Conservation (phyloP, 2,888 invertebrate species). For the Drepana falcataria region DNA sequence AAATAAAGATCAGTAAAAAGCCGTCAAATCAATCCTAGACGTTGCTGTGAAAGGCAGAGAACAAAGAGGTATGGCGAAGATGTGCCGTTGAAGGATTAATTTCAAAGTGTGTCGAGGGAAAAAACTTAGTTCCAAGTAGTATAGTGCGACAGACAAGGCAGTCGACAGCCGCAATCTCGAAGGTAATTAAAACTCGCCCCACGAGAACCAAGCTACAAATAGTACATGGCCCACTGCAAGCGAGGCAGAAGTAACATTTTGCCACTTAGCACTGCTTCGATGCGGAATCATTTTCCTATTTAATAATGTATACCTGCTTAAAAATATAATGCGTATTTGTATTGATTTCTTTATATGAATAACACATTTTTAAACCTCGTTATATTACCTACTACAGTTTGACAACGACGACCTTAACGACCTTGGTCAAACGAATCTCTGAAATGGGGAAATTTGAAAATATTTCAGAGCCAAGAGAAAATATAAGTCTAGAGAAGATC, state of each 20-base stretch:
- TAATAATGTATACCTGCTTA: no score
- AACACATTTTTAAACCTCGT: no score
- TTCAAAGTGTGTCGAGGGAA: conserved; percentile 18
- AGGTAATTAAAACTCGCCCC: conserved; percentile 53
- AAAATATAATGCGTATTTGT: no score
- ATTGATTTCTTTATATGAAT: no score
- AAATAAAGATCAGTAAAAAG: no score
- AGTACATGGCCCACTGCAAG: background rate
- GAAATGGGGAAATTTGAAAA: no score
- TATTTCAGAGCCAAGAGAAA: no score
- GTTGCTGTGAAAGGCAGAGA: conserved; percentile 1
- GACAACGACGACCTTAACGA: no score
- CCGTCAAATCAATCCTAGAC: background rate
- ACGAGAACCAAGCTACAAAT: conserved; percentile 15
- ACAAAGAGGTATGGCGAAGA: background rate
- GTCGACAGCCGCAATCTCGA: conserved; percentile 38
- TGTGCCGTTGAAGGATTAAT: conserved; percentile 19
- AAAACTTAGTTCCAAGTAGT: conserved; percentile 34
- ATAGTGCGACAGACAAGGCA: conserved; percentile 18
- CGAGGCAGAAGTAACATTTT: background rate
- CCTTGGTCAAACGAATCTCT: no score
- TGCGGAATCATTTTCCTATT: no score
- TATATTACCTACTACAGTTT: no score
- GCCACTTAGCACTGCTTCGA: background rate
- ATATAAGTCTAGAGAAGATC: no score